Base-by-base conservation (phyloP, 2,113 vertebrate species). In the Phyllostomus discolor region DNA sequence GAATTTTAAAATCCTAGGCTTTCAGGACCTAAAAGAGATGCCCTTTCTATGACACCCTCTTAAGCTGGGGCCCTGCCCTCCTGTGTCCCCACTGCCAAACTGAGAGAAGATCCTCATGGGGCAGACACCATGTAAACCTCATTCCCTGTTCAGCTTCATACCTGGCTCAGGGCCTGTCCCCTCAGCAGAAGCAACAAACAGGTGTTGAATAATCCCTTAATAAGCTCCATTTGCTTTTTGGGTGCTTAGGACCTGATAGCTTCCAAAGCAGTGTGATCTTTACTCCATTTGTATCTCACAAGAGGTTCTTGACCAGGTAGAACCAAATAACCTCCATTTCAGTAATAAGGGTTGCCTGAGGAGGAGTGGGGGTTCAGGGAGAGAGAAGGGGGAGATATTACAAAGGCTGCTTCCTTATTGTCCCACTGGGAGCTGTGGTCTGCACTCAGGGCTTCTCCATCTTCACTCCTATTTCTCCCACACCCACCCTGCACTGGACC, bases 191-290 rank as follows among this genome's bases (percentile, higher is more conserved):
- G 35, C 64, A 64, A 41, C 5, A 35, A 0, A 9, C 17, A 33
- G 38, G 19, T 41, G 7, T 17, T 81, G 33, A 90, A 50, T 72
- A 41, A 22, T 15, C 12, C 15, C 50, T 50, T 57, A 24, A 33
- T 46, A 11, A 96, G 28, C 41, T 4, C 22, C 48, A 76, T 57
- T 86, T 33, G 33, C 24, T 87, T 92, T 70, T 1, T 26, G 5
- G 70, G 8, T 41, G n/a, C 14, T 50, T 35, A 31, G 64, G 2
- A 14, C 59, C 84, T 67, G 24, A 73, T 70, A 83, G 24, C 67
- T 73, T 76, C 79, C 50, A 57, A 81, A 89, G 38, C 70, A 84
- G 78, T 50, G 88, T 90, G 35, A 89, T 85, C 28, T 80, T 81
- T 31, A 59, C 64, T 91, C 85, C 41, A 59, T 66, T 66, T 76